Base-by-base conservation (phyloP, 2,888 invertebrate species). In the Bembecia ichneumoniformis region DNA sequence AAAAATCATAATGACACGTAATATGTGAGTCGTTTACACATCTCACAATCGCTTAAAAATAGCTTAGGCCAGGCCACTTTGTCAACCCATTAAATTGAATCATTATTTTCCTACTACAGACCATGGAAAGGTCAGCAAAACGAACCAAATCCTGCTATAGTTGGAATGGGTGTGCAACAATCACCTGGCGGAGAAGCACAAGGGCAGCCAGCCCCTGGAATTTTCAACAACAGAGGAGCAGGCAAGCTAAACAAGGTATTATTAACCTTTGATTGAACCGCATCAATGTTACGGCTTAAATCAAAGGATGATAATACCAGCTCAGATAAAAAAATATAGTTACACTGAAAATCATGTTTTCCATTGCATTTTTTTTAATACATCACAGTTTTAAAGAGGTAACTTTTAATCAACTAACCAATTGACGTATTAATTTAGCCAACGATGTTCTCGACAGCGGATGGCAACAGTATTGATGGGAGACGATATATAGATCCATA, bases 81-180 rank as follows among this genome's bases (percentile, higher is more conserved):
- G 9, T 3, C 40, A 44, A 13, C 14, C 43, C 40, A 14, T 14
- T 10, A 44, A 13, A 44, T 44, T 44, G 15, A 5, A 44, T 15
- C 5, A 9, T 28, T 9, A 9, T 28, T 28, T 9, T 28, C 28
- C 9, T 28, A 20, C 48, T 49, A 3, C 46, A 54, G 86, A 52
- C 84, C 86, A 10, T 86, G 86, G 86, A 87, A 86, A 56, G 86
- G 86, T 5, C 86, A 87, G 52, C 86, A 84, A 57, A 84, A 83
- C 50, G 86, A 87, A 55, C 83, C 84, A 0, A 86, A 75, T 53
- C 81, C 84, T 36, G 82, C 82, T 0, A 81, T 84, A 35, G 83
- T 83, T 0, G 83, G 82, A 1, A 86, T 84, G 82, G 74, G 73
- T 4, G 77, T 86, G 13, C 83, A 76, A 49, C 83, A 81, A 56